phyloP scores from a whole-genome alignment of 1,140 invertebrate species.

The Bilobella aurantiaca region DNA sequence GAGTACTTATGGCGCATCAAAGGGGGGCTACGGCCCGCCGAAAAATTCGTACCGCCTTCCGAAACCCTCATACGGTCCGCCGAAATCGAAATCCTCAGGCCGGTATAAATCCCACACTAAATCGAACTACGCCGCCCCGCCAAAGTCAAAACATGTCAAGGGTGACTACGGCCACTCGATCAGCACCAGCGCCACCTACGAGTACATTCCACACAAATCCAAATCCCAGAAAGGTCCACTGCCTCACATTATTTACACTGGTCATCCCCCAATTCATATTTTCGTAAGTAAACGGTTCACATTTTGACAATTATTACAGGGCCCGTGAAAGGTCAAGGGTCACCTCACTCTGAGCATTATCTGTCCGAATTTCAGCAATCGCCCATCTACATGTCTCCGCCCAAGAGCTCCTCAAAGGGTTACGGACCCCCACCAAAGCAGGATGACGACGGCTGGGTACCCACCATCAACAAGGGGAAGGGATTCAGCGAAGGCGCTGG shows the following conservation, averaged over 20 bases:
- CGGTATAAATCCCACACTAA: neutral
- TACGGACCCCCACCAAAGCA: neutral
- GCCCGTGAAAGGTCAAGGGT: too few relatives aligned
- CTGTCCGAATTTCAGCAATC: conserved; percentile 41
- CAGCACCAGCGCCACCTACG: neutral
- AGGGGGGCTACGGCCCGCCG: neutral
- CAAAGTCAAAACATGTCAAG: neutral
- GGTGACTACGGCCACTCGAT: neutral
- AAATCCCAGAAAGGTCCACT: conserved; percentile 14
- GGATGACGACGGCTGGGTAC: neutral
- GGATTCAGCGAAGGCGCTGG: neutral
- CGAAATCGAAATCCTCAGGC: too few relatives aligned
- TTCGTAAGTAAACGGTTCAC: neutral
- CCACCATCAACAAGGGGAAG: neutral
- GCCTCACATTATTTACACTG: conserved; percentile 42
- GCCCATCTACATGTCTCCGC: conserved; percentile 33
- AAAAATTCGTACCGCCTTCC: neutral
- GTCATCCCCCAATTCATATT: conserved; percentile 15
- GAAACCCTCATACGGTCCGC: conserved; percentile 7
- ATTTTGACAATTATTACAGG: neutral
- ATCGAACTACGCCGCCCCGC: neutral
- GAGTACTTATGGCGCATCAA: neutral
- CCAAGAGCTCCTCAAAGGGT: conserved; percentile 21
- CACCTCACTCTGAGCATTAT: conserved; percentile 13
- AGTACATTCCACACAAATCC: neutral